Conservation (phyloP, 1,140 invertebrate genomes). For the Cyphomyrmex costatus region DNA sequence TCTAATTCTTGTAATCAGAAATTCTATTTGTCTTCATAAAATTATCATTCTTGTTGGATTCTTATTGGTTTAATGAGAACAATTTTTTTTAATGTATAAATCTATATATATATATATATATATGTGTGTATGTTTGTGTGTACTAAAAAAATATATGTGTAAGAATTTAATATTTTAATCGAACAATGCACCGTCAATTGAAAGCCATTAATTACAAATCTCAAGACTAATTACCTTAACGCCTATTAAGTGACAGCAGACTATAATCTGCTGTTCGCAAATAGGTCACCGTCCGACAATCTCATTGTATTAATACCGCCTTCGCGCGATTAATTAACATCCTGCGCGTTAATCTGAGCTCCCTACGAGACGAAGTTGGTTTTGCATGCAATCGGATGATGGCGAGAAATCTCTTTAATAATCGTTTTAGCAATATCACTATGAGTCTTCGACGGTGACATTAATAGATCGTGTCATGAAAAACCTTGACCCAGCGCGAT, state of each 20-base stretch:
- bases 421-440: not conserved
- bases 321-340: constrained; percentile 36
- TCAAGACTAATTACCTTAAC: constrained; percentile 1
- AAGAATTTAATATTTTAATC: constrained; percentile 8
- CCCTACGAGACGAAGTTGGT: not conserved
- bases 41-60: too few relatives aligned
- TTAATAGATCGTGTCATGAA: not conserved
- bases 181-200: not conserved
- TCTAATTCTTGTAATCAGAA: too few relatives aligned
- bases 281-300: constrained; percentile 41
- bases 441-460: not conserved
- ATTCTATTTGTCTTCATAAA: too few relatives aligned
- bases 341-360: constrained; percentile 22
- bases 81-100: too few relatives aligned
- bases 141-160: too few relatives aligned
- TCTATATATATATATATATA: too few relatives aligned
- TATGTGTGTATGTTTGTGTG: too few relatives aligned
- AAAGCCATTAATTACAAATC: constrained; percentile 9
- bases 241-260: not conserved
- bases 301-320: constrained; percentile 35
- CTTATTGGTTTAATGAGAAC: too few relatives aligned
- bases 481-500: not conserved
- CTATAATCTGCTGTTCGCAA: constrained; percentile 1
- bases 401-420: constrained; percentile 37
- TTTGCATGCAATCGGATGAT: constrained; percentile 38